Evolutionary conservation across 1,140 invertebrate genomes (phyloP), one percentile per base, ranked within the genome.

Genomic region (Odontomachus brunneus): DNA sequence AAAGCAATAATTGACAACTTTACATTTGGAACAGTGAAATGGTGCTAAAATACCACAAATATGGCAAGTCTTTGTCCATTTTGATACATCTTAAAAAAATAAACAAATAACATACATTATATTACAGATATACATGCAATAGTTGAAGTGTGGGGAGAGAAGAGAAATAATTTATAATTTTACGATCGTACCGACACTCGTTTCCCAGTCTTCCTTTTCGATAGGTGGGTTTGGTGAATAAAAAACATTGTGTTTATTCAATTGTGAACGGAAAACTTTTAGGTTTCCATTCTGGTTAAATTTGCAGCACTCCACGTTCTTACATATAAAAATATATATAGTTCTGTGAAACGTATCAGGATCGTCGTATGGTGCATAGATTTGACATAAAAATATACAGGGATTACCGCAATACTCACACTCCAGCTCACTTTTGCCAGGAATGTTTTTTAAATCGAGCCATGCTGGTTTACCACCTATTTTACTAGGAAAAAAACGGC

Each of bases 391-490:
- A 94, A 99, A 99, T 44, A 96, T 93, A 80, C 96, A 95, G 44
- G 96, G 96, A 63, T 97, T 94, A 2, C 95, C 91, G 90, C 98
- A 99, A 85, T 95, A 95, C 44, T 92, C 90, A 91, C 98, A 99
- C 62, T 94, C 89, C 55, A 99, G 84, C 48, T 97, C 94, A 11
- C 95, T 92, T 7, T 93, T 90, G 2, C 88, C 91, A n/a, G 98
- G 98, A 53, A 99, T 91, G 63, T 96, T 92, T 89, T 96, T 95
- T 5, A 98, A 92, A 92, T 97, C 95, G 59, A 99, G 94, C 98
- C 98, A 99, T 1, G 98, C 96, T 33, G 98, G 98, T 93, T 96
- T 97, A 29, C 98, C 98, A 17, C 98, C 98, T 7, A 98, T 94
- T 97, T 99, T 99, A 90, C 97, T 98, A 0, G 98, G 98, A 94